Percentiles rank a stretch among this genome's conserved stretches.
Conservation (phyloP, 92 coral and sea anemone species). For the Heteractis magnifica region DNA sequence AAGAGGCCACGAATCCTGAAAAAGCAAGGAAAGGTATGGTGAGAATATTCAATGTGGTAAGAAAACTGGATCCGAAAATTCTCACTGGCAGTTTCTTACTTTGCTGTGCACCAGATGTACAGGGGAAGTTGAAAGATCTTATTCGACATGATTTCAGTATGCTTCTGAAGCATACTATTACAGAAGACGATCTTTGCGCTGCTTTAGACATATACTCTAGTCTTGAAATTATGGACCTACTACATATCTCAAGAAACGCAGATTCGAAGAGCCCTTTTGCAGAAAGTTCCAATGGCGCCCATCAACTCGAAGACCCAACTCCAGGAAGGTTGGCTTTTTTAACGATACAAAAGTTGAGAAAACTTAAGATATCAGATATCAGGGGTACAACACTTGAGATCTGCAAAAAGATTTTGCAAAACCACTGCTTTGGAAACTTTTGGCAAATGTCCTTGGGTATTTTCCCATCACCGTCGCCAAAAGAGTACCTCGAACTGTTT, state of each 20-base stretch:
- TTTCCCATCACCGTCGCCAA: neutral
- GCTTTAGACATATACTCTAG: neutral
- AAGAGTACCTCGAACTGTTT: slow-evolving; percentile 26
- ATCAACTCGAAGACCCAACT: neutral
- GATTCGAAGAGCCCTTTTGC: neutral
- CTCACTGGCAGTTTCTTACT: neutral
- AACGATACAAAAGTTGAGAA: neutral
- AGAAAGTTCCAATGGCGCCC: neutral
- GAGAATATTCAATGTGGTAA: slow-evolving; percentile 9
- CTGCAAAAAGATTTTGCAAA: neutral
- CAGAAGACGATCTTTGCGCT: neutral
- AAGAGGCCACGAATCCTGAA: neutral
- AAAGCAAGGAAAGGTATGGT: neutral
- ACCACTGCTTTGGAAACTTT: neutral
- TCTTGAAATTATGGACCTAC: neutral
- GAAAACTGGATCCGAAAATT: neutral
- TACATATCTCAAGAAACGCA: neutral
- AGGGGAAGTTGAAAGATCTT: neutral
- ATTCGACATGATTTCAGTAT: slow-evolving; percentile 16
- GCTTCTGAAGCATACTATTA: slow-evolving; percentile 8
- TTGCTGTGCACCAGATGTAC: neutral
- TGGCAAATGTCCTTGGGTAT: neutral
- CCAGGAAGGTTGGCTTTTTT: slow-evolving; percentile 16
- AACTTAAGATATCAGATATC: neutral
- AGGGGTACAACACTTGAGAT: neutral